Evolutionary conservation across 2,888 invertebrate genomes (phyloP).

Genomic region (Morpho achilles): DNA sequence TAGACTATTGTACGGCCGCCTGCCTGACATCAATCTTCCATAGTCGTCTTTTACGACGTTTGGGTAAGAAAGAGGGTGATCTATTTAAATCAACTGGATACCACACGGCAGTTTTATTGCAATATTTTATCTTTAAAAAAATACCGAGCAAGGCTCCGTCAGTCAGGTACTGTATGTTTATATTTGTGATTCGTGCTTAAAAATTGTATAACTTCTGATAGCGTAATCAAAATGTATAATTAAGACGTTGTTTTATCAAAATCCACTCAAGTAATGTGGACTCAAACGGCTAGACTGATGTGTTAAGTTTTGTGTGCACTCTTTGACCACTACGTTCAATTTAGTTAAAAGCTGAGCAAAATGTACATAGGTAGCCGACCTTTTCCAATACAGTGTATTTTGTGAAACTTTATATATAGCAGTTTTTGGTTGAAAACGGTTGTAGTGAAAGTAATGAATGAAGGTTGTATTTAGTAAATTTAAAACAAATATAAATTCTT

Average conservation of each 20-base stretch:
- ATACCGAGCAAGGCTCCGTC: not conserved
- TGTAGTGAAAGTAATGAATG: constrained; percentile 22
- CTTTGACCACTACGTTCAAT: constrained; percentile 68
- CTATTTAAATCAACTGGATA: no score
- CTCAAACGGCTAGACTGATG: constrained; percentile 57
- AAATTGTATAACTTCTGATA: no score
- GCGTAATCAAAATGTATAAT: no score
- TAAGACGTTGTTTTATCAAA: constrained; percentile 19
- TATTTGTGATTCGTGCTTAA: no score
- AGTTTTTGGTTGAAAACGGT: constrained; percentile 35
- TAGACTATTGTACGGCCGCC: no score
- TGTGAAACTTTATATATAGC: constrained; percentile 18
- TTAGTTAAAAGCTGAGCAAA: constrained; percentile 66
- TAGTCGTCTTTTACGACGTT: no score
- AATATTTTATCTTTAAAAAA: not conserved
- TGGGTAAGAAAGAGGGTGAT: no score
- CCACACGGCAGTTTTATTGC: not conserved
- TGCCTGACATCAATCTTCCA: no score
- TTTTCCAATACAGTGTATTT: no score
- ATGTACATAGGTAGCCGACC: no score
- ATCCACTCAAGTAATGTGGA: constrained; percentile 61
- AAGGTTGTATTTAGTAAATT: constrained; percentile 29
- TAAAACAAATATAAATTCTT: not conserved
- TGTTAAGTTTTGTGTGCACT: constrained; percentile 56
- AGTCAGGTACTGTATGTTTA: not conserved